Percentiles rank a stretch among this genome's conserved stretches.
These are phyloP conservation scores for Neosalanx taihuensis DNA, from an alignment of 2,797 vertebrate species.

Conservation along the genomic window DNA sequence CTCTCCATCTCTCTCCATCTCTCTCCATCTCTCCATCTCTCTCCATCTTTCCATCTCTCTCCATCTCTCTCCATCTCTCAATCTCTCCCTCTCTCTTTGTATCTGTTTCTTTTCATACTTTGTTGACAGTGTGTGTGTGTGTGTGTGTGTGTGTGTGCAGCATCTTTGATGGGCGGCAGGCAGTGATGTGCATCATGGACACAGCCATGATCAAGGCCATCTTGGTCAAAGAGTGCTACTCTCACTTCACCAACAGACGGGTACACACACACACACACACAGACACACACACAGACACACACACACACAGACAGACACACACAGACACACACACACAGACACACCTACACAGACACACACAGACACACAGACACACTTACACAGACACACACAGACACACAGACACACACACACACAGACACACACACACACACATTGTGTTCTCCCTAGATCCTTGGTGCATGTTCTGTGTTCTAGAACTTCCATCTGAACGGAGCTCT, in stretches of 20 bases:
- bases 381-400: too few species aligned
- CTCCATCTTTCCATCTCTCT: too few species aligned
- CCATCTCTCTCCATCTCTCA: too few species aligned
- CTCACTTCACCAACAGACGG: conserved; percentile 73
- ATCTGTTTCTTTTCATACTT: too few species aligned
- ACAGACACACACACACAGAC: background rate
- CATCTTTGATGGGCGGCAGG: conserved; percentile 73
- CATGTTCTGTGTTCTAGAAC: conserved; percentile 51
- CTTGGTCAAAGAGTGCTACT: conserved; percentile 80
- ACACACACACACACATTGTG: background rate
- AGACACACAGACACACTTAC: background rate
- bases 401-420: too few species aligned
- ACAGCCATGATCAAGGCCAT: conserved; percentile 70
- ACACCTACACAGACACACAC: too few species aligned
- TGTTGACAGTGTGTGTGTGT: conserved; percentile 1
- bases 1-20: too few species aligned
- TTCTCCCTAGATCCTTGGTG: too few species aligned
- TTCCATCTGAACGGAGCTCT: conserved; percentile 67
- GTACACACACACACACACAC: conserved; percentile 49
- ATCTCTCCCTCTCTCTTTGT: too few species aligned
- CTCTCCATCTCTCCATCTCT: too few species aligned
- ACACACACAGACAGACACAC: background rate
- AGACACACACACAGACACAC: background rate
- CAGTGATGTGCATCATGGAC: conserved; percentile 71
- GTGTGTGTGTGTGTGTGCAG: conserved; percentile 45